Conservation (phyloP, 2,113 vertebrate species). For the Dissostichus mawsoni region DNA sequence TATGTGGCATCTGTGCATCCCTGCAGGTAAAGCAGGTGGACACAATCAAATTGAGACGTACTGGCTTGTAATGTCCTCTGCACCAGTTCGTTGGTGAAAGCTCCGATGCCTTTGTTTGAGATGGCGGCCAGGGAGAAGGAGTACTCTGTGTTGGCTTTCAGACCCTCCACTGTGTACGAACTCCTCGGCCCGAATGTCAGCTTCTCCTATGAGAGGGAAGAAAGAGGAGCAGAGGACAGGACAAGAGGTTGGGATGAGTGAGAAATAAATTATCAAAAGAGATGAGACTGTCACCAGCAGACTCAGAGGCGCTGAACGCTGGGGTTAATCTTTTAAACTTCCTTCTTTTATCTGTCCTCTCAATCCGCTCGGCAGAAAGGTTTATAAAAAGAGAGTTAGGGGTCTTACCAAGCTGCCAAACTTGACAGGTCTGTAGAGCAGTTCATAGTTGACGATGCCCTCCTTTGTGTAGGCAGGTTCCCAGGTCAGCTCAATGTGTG, state of each 20-base stretch:
- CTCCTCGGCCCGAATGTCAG: conserved; percentile 91
- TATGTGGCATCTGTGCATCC: not conserved
- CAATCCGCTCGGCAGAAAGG: conserved; percentile 32
- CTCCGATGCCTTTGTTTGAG: conserved; percentile 94
- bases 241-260: conserved; percentile 11
- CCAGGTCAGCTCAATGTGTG: conserved; percentile 92
- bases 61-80: conserved; percentile 98
- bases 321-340: conserved; percentile 53
- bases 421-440: conserved; percentile 92
- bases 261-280: conserved; percentile 20
- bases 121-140: conserved; percentile 95
- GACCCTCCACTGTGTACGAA: conserved; percentile 89
- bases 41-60: conserved; percentile 84
- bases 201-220: conserved; percentile 84
- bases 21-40: conserved; percentile 12
- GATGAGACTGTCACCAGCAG: conserved; percentile 33
- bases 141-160: conserved; percentile 97
- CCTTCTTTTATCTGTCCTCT: conserved; percentile 35
- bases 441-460: conserved; percentile 94
- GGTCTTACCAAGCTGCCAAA: conserved; percentile 88
- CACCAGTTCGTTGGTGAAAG: conserved; percentile 93
- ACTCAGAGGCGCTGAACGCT: conserved; percentile 19
- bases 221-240: conserved; percentile 28
- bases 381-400: conserved; percentile 21
- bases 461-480: conserved; percentile 92